phyloP scores from a whole-genome alignment of 1,140 invertebrate species.

The Bilobella aurantiaca region DNA sequence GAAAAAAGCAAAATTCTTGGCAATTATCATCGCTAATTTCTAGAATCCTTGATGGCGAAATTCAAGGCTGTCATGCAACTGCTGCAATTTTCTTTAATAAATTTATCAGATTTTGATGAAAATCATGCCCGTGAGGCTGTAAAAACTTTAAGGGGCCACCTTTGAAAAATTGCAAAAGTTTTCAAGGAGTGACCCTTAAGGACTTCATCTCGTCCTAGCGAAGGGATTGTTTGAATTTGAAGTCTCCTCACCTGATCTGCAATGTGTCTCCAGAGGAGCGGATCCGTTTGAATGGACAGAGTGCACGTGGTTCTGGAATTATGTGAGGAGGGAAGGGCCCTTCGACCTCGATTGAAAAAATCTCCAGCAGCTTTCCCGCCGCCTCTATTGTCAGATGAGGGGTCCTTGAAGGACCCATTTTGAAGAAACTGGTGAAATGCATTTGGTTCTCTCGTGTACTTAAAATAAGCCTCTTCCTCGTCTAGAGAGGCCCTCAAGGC shows the following conservation, averaged over 20 bases:
- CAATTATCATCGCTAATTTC: no score
- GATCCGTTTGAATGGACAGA: slow-evolving; percentile 94
- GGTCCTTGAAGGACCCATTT: slow-evolving; percentile 40
- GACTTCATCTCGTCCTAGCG: no score
- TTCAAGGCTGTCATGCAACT: no score
- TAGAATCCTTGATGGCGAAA: no score
- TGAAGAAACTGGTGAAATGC: slow-evolving; percentile 37
- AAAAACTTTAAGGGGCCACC: no score
- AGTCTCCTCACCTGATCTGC: slow-evolving; percentile 51
- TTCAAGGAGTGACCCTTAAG: no score
- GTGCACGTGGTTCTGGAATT: slow-evolving; percentile 74
- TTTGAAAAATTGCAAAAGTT: no score
- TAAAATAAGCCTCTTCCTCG: slow-evolving; percentile 45
- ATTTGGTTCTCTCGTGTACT: slow-evolving; percentile 52
- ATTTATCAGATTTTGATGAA: no score
- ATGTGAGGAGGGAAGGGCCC: slow-evolving; percentile 50
- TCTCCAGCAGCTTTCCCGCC: background rate
- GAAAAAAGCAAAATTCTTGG: background rate
- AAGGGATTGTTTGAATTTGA: no score
- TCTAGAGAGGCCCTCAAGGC: slow-evolving; percentile 35
- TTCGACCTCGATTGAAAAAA: slow-evolving; percentile 37
- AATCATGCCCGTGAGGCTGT: no score
- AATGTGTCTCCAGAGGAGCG: slow-evolving; percentile 90
- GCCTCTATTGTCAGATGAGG: background rate
- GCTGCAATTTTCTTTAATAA: no score